phyloP scores from a whole-genome alignment of 1,140 invertebrate species.

The Drosophila virilis region DNA sequence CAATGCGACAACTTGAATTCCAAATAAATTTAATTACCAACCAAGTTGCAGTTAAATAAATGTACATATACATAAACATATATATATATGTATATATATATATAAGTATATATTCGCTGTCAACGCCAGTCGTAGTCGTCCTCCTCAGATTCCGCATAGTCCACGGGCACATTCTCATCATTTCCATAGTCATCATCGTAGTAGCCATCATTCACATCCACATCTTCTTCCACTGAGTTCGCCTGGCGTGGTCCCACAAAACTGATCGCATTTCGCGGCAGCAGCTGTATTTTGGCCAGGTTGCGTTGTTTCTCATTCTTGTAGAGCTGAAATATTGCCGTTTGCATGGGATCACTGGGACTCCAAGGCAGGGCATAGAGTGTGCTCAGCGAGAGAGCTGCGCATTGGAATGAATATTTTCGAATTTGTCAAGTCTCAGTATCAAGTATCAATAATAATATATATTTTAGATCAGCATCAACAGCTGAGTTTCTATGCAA shows the following conservation, averaged over 20 bases:
- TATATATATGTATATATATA: slow-evolving; percentile 1
- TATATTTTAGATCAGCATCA: too few species aligned
- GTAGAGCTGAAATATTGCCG: slow-evolving; percentile 21
- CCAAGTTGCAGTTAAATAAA: slow-evolving; percentile 67
- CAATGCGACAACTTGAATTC: slow-evolving; percentile 70
- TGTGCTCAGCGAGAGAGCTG: slow-evolving; percentile 10
- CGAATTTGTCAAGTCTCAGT: too few species aligned
- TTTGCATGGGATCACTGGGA: slow-evolving; percentile 47
- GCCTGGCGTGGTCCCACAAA: slow-evolving; percentile 52
- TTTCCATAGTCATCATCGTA: slow-evolving; percentile 10
- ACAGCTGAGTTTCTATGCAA: too few species aligned
- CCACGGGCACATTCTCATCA: slow-evolving; percentile 10
- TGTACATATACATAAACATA: neutral
- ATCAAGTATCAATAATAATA: too few species aligned
- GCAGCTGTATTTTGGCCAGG: slow-evolving; percentile 42
- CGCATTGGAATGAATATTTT: neutral
- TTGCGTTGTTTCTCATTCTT: slow-evolving; percentile 43
- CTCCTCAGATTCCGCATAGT: slow-evolving; percentile 39
- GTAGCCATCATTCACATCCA: slow-evolving; percentile 20
- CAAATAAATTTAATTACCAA: slow-evolving; percentile 77
- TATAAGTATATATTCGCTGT: neutral
- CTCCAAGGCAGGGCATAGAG: slow-evolving; percentile 39
- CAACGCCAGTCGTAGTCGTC: slow-evolving; percentile 34
- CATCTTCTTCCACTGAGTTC: slow-evolving; percentile 24
- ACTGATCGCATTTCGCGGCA: slow-evolving; percentile 40